Percentiles rank a stretch among this genome's conserved stretches.
These are phyloP conservation scores for Alexandromys fortis DNA, from an alignment of 2,113 vertebrate species.

Conservation along the genomic window DNA sequence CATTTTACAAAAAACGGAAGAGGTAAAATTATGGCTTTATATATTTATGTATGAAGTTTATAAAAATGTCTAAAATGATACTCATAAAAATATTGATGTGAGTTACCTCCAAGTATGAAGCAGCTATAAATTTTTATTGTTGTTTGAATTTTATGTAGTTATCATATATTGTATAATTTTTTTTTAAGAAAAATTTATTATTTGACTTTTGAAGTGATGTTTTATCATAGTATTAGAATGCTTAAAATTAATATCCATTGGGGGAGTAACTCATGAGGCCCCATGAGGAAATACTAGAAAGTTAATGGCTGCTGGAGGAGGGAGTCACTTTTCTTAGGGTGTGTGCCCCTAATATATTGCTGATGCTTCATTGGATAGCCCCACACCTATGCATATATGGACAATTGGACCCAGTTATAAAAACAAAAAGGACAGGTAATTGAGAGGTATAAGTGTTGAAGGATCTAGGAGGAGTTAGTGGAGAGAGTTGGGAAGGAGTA, in stretches of 20 bases:
- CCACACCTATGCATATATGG: background rate
- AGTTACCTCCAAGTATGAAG: background rate
- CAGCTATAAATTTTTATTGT: background rate
- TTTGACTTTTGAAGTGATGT: background rate
- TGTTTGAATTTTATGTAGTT: background rate
- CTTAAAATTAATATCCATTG: background rate
- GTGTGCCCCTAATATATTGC: background rate
- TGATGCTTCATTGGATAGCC: background rate
- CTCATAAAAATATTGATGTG: background rate
- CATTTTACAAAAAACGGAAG: conserved; percentile 2
- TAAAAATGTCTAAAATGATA: background rate
- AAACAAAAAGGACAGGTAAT: background rate
- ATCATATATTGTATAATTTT: background rate
- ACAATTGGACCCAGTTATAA: background rate
- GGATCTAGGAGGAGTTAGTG: background rate
- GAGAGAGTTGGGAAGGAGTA: background rate
- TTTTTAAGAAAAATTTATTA: background rate
- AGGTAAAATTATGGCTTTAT: background rate
- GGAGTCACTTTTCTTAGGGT: background rate
- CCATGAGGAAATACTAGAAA: background rate
- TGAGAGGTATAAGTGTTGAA: background rate
- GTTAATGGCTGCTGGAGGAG: background rate
- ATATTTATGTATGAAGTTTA: background rate
- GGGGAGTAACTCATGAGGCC: background rate
- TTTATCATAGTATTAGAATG: background rate